Evolutionary conservation across 2,113 vertebrate species (phyloP), one percentile per base, ranked within the genome.

Genomic region (Cheirogaleus medius): DNA sequence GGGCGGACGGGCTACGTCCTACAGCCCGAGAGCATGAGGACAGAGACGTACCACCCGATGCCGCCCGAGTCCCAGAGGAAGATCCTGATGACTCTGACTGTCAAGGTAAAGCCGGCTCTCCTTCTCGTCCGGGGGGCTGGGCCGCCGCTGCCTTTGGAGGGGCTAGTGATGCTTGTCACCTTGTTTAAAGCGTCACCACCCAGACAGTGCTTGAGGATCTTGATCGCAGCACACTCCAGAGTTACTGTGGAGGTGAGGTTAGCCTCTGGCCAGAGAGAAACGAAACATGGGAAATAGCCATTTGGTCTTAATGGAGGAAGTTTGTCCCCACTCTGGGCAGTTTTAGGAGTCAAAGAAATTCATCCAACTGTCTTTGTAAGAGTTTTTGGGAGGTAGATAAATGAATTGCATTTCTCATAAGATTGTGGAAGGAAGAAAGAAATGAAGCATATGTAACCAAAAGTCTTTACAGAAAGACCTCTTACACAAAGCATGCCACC

Each of bases 1-100:
- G 99, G 99, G 73, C 87, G 94, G 8, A 99, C 99, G 0, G 99
- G 99, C 73, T 99, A 99, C 1, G 99, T 99, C 74, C 98, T 99
- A n/a, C 99, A 99, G 98, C 99, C 99, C 0, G 99, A 99, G 98
- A 96, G 98, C 93, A 99, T 99, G 99, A 98, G 99, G n/a, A 92
- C 93, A 0, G 99, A 99, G 56, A 97, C 96, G 37, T 99, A 99
- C 29, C 99, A 99, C 95, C 99, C 99, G 0, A 92, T 98, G 98
- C 93, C 99, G n/a, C 98, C 98, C 0, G 99, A 99, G 92, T 97
- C 95, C 1, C 99, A 98, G 97, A 98, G 99, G 99, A 98, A 97
- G 98, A 98, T 95, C 77, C 99, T 99, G 98, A 99, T 99, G 98
- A 98, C 98, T 42, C 98, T 99, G 98, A 99, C 99, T 0, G 98